These are phyloP conservation scores for Cottus gobio DNA, from an alignment of 2,113 vertebrate species.

Conservation along the genomic window DNA sequence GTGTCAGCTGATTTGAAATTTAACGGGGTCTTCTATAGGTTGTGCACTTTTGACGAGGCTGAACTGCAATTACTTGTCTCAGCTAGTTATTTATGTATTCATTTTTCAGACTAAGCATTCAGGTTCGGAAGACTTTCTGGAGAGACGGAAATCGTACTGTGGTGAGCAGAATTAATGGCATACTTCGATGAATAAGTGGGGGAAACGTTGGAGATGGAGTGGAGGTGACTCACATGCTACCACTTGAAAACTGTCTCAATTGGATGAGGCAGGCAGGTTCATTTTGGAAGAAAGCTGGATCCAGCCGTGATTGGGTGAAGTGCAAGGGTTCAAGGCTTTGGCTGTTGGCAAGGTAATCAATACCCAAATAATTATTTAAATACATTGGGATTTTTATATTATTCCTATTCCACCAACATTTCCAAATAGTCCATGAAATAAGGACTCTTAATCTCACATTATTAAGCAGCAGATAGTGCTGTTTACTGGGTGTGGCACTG, in stretches of 20 bases:
- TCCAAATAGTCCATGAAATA: too few species aligned
- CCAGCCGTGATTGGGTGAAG: not conserved
- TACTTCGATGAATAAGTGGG: not conserved
- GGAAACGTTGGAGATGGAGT: not conserved
- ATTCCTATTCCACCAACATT: too few species aligned
- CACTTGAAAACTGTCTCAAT: not conserved
- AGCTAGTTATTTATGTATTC: not conserved
- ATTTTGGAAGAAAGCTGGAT: not conserved
- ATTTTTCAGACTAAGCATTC: not conserved
- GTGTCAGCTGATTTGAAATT: not conserved
- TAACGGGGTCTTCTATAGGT: not conserved
- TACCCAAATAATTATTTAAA: too few species aligned
- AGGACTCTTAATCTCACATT: too few species aligned
- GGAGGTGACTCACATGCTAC: not conserved
- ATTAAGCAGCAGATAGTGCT: too few species aligned
- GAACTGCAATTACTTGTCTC: not conserved
- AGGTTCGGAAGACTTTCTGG: not conserved
- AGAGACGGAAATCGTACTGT: not conserved
- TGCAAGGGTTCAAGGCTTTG: too few species aligned
- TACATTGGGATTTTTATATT: too few species aligned
- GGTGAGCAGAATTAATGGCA: not conserved
- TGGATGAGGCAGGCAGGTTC: not conserved
- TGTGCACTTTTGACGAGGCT: not conserved
- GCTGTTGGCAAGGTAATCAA: too few species aligned
- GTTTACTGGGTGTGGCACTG: too few species aligned